Percentiles rank a stretch among this genome's conserved stretches.
These are phyloP conservation scores for Solea solea DNA, from an alignment of 2,113 vertebrate genomes.

Conservation along the genomic window DNA sequence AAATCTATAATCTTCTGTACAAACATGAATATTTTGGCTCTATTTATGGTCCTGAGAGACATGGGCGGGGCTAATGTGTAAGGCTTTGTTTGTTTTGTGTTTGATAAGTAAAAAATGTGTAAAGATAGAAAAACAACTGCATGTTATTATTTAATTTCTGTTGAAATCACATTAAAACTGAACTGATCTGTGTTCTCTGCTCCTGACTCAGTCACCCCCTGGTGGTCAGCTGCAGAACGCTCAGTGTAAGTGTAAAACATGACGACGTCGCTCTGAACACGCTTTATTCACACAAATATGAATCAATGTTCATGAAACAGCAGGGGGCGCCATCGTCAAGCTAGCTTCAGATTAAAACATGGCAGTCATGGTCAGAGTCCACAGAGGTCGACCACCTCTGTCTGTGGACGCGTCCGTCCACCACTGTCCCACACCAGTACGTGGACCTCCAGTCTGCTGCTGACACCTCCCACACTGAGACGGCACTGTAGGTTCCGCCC, in stretches of 20 bases:
- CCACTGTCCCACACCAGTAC: conserved; percentile 55
- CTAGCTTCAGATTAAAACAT: too few relatives aligned
- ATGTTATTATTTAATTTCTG: conserved; percentile 60
- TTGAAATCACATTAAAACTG: conserved; percentile 49
- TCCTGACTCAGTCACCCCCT: too few relatives aligned
- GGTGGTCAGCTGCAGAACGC: too few relatives aligned
- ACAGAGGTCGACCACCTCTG: conserved; percentile 18
- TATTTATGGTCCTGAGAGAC: conserved; percentile 9
- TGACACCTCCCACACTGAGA: conserved; percentile 38
- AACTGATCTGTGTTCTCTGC: conserved; percentile 13
- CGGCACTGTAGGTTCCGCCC: conserved; percentile 35
- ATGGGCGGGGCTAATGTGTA: conserved; percentile 40
- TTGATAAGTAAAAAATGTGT: conserved; percentile 54
- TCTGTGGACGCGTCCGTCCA: conserved; percentile 4
- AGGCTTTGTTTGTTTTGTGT: conserved; percentile 67
- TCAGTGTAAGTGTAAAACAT: too few relatives aligned
- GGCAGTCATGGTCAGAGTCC: neutral
- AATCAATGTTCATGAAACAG: neutral
- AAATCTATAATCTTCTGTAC: conserved; percentile 64
- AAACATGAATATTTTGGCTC: conserved; percentile 73
- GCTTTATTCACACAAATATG: neutral
- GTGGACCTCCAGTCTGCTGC: conserved; percentile 16
- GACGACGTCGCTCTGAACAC: neutral
- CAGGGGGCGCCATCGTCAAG: neutral
- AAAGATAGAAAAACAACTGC: conserved; percentile 24